These are phyloP conservation scores for Peromyscus maniculatus DNA, from an alignment of 2,113 vertebrate genomes.

Conservation along the genomic window DNA sequence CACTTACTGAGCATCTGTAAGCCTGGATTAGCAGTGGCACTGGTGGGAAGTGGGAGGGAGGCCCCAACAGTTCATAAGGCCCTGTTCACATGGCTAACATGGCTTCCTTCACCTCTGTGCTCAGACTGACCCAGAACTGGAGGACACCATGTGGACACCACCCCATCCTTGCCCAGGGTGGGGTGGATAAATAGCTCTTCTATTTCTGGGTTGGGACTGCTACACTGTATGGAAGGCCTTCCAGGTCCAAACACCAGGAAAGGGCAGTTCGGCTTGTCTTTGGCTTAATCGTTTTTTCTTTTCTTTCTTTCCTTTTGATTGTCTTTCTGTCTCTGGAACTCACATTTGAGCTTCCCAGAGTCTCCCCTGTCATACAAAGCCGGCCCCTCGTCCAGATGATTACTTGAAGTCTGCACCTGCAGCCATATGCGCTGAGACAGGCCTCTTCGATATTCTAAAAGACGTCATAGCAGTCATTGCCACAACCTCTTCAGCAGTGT, in stretches of 20 bases:
- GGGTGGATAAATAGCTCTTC: neutral
- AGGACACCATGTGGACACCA: neutral
- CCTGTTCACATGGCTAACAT: neutral
- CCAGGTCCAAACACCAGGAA: neutral
- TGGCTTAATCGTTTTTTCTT: neutral
- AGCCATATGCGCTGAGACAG: neutral
- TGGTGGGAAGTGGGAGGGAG: neutral
- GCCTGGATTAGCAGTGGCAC: neutral
- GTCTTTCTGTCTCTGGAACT: neutral
- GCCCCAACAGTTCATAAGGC: neutral
- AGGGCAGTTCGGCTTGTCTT: neutral
- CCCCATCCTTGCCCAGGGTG: neutral
- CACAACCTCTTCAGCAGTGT: neutral
- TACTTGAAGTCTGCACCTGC: neutral
- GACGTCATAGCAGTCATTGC: neutral
- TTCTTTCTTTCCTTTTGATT: neutral
- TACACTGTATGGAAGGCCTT: neutral
- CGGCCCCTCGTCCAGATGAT: neutral
- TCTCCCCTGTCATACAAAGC: neutral
- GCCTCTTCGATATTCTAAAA: neutral
- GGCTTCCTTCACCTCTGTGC: neutral
- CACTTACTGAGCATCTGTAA: neutral
- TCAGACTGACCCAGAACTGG: neutral
- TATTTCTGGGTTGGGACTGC: neutral
- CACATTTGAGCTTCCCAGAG: neutral